These are phyloP conservation scores for Manacus vitellinus DNA, from an alignment of 2,113 vertebrate genomes.

Conservation along the genomic window DNA sequence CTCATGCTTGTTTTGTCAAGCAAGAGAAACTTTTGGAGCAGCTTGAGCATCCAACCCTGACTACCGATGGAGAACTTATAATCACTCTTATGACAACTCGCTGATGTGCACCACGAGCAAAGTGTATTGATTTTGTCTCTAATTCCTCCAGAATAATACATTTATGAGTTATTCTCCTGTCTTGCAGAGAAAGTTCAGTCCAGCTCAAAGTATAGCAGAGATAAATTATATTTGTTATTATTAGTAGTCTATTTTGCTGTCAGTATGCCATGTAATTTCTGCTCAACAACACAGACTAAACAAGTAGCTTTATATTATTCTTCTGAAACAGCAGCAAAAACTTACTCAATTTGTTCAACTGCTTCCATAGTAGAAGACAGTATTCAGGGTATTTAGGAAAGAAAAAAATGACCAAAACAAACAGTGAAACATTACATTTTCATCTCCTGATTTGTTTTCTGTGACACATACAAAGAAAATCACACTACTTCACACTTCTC, in stretches of 20 bases:
- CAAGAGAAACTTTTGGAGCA: background rate
- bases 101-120: background rate
- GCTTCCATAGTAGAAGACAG: background rate
- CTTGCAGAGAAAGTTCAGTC: slow-evolving; percentile 18
- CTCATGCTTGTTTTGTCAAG: background rate
- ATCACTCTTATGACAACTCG: background rate
- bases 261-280: slow-evolving; percentile 1
- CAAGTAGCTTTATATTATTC: background rate
- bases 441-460: background rate
- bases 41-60: background rate
- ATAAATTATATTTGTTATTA: slow-evolving; percentile 30
- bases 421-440: background rate
- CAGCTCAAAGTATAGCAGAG: background rate
- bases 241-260: slow-evolving; percentile 31
- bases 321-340: background rate
- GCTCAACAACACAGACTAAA: background rate
- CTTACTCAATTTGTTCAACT: background rate
- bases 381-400: background rate
- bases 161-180: background rate
- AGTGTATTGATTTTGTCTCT: slow-evolving; percentile 26
- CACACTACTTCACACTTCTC: background rate
- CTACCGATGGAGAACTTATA: background rate
- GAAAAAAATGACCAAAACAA: background rate
- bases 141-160: background rate
- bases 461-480: background rate